These are phyloP conservation scores for Pharmacophagus antenor DNA, from an alignment of 2,888 invertebrate species.

Conservation along the genomic window DNA sequence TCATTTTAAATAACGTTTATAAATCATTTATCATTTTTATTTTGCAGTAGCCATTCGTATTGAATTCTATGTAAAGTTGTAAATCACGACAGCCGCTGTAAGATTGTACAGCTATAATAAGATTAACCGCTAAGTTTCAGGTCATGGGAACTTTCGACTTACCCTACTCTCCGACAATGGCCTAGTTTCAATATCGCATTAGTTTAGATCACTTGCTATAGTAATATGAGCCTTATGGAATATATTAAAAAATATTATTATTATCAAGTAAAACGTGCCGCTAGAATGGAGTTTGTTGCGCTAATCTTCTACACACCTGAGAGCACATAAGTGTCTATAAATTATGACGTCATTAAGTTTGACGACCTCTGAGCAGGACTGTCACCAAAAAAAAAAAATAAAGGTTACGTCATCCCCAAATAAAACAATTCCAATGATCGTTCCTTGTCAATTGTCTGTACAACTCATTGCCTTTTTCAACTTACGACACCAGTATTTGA, in stretches of 20 bases:
- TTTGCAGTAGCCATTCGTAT: not conserved
- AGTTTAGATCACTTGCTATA: conserved; percentile 9
- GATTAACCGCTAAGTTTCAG: conserved; percentile 6
- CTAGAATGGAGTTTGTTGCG: too few relatives aligned
- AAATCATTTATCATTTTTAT: not conserved
- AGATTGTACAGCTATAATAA: not conserved
- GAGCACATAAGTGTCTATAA: too few relatives aligned
- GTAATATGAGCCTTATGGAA: not conserved
- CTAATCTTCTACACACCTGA: too few relatives aligned
- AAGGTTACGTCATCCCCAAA: too few relatives aligned
- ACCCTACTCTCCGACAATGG: conserved; percentile 7
- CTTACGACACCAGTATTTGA: too few relatives aligned
- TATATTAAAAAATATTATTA: not conserved
- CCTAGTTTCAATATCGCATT: conserved; percentile 15
- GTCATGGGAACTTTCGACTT: conserved; percentile 19
- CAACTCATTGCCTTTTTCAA: too few relatives aligned
- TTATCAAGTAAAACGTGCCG: not conserved
- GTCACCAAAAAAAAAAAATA: too few relatives aligned
- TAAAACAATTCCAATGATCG: too few relatives aligned
- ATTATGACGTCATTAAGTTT: too few relatives aligned
- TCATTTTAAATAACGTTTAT: not conserved
- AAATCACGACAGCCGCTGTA: not conserved
- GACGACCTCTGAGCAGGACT: too few relatives aligned
- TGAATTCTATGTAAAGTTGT: not conserved
- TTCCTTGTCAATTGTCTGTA: too few relatives aligned